Base-by-base conservation (phyloP, 1,140 invertebrate species). In the Drosophila carrolli region DNA sequence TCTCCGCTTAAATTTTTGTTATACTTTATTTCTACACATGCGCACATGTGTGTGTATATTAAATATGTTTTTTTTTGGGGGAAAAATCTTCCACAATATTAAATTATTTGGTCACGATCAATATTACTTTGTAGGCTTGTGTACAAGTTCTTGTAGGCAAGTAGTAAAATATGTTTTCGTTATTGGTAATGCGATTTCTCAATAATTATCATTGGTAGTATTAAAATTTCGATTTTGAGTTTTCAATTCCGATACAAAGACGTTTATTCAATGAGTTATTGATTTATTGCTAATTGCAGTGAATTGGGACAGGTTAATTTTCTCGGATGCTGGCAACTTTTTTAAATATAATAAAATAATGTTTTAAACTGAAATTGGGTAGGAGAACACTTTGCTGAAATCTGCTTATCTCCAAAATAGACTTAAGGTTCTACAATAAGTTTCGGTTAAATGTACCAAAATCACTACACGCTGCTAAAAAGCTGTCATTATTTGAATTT, bases 41-140 rank as follows among this genome's bases (percentile, higher is more conserved):
- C 62, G 56, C 63, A 50, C 48, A 70, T 48, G 61, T 67, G 54
- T 41, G 60, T 81, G 47, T 85, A 60, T 81, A 75, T 81, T 81
- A 63, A 71, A 60, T 89, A 60, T 70, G 62, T 67, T 46, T 82
- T 63, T 46, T 82, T 63, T 35, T 35, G 44, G 50, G 77, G 80
- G 54, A 80, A 89, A 81, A 88, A 78, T 67, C 29, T 78, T 74
- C 68, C 83, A 54, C 62, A 90, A 78, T 88, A 81, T 89, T 88
- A 88, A 80, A 84, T 88, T 89, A 89, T 89, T 89, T 89, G 85
- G 84, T 89, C 84, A 88, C 85, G 84, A 81, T 90, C 70, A 84
- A 80, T 79, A 56, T 89, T 88, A 80, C 76, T 67, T 77, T 71
- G 68, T 89, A 78, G 68, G 71, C 70, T 88, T 70, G 79, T 89